phyloP scores from a whole-genome alignment of 2,888 invertebrate genomes.

The Nemurella pictetii region DNA sequence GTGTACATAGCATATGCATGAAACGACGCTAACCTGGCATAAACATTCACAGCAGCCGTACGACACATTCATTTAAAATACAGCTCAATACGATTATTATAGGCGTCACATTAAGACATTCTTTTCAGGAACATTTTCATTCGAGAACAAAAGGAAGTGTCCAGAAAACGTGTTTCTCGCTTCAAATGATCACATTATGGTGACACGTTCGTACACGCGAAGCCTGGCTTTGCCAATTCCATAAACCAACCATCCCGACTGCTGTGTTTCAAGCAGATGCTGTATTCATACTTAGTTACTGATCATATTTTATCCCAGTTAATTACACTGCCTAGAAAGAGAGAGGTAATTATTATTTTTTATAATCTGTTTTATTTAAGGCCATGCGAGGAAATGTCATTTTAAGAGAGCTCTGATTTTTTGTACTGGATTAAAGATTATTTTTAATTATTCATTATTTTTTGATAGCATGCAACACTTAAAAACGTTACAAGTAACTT shows the following conservation, averaged over 20 bases:
- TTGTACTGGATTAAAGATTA: too few relatives aligned
- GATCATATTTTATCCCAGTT: too few relatives aligned
- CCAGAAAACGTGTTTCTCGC: background rate
- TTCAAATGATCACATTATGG: background rate
- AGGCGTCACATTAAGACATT: background rate
- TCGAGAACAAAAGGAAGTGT: background rate
- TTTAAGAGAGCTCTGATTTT: too few relatives aligned
- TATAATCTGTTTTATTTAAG: too few relatives aligned
- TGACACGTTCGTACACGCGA: background rate
- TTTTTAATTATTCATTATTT: too few relatives aligned
- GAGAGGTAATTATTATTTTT: too few relatives aligned
- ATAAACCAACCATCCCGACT: background rate
- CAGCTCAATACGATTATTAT: background rate
- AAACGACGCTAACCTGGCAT: background rate
- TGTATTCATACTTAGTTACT: too few relatives aligned
- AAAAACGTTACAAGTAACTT: too few relatives aligned
- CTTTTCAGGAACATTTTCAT: background rate
- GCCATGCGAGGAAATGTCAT: too few relatives aligned
- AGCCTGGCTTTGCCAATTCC: background rate
- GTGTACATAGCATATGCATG: background rate
- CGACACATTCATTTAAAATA: background rate
- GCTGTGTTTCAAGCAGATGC: too few relatives aligned
- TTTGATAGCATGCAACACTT: too few relatives aligned
- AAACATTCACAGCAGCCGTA: background rate
- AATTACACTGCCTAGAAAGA: too few relatives aligned